A percentile compares a stretch with the other conserved stretches of the same genome.
These are phyloP conservation scores for Catharus fuscescens DNA, from an alignment of 2,113 vertebrate species.

Conservation along the genomic window DNA sequence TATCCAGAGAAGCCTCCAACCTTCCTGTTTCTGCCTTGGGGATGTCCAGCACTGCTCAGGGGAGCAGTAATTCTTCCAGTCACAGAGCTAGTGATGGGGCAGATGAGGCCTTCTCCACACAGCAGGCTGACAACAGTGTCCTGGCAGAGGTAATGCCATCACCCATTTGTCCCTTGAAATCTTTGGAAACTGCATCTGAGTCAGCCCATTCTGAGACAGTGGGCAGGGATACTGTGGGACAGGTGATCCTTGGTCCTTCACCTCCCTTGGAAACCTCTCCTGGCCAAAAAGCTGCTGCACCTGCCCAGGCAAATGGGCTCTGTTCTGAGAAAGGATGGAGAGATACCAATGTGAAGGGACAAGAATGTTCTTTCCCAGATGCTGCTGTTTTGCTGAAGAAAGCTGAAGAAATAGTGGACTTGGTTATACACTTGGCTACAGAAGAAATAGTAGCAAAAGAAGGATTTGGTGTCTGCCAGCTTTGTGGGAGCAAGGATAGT, in stretches of 20 bases:
- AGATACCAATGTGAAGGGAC: not conserved
- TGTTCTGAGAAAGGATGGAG: conserved; percentile 38
- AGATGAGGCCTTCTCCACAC: not conserved
- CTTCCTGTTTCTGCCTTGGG: not conserved
- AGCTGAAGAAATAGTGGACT: conserved; percentile 63
- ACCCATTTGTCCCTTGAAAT: not conserved
- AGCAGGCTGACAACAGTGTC: not conserved
- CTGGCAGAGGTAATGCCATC: not conserved
- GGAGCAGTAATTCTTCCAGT: not conserved
- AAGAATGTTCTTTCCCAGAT: not conserved
- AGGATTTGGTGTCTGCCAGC: conserved; percentile 2
- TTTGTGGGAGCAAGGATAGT: not conserved
- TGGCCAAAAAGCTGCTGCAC: conserved; percentile 36
- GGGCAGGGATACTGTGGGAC: not conserved
- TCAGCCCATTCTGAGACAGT: not conserved
- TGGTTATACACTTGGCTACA: conserved; percentile 63
- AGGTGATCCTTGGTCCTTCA: not conserved
- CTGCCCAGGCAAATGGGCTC: conserved; percentile 34
- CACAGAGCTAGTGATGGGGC: not conserved
- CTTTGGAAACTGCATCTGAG: not conserved
- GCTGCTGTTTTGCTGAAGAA: conserved; percentile 50
- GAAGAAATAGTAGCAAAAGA: conserved; percentile 67
- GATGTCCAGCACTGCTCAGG: not conserved
- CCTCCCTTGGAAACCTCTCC: not conserved
- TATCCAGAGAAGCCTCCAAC: not conserved